A percentile compares a stretch with the other conserved stretches of the same genome.
Evolutionary conservation across 2,888 invertebrate species (phyloP).

Genomic region (Clistopyga incitator): DNA sequence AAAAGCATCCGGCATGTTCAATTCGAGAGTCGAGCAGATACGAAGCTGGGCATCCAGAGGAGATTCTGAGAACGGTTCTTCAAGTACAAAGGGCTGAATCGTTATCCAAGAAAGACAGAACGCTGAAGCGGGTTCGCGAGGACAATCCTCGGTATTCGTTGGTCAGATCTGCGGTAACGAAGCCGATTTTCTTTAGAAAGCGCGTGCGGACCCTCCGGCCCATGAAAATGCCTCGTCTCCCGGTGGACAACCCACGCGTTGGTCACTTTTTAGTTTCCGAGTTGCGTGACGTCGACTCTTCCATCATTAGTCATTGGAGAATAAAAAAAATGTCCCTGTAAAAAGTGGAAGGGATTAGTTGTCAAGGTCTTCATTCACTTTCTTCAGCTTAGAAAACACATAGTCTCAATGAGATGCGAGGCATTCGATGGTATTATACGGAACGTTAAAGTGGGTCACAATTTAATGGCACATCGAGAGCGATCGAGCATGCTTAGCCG

Average conservation of each 20-base stretch:
- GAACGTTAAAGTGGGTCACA: slow-evolving; percentile 39
- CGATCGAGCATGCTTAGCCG: slow-evolving; percentile 25
- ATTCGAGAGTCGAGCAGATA: background rate
- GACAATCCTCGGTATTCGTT: background rate
- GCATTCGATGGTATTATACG: slow-evolving; percentile 1
- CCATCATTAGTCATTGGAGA: background rate
- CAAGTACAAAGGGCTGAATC: background rate
- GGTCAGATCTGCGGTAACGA: slow-evolving; percentile 46
- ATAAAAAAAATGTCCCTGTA: background rate
- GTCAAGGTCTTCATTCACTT: slow-evolving; percentile 1
- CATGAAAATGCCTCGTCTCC: slow-evolving; percentile 29
- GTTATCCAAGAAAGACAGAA: background rate
- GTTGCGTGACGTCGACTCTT: slow-evolving; percentile 12
- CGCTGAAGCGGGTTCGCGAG: background rate
- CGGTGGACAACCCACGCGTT: background rate
- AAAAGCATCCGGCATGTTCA: too few relatives aligned
- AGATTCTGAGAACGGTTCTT: slow-evolving; percentile 22
- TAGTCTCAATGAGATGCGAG: slow-evolving; percentile 14
- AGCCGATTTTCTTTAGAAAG: slow-evolving; percentile 66
- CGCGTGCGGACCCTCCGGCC: slow-evolving; percentile 26
- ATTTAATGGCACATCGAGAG: slow-evolving; percentile 26
- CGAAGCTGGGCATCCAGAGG: background rate
- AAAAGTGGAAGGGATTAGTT: slow-evolving; percentile 6
- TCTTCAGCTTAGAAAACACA: background rate
- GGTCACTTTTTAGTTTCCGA: background rate